Base-by-base conservation (phyloP, 2,888 invertebrate genomes). In the Physocephala rufipes region DNA sequence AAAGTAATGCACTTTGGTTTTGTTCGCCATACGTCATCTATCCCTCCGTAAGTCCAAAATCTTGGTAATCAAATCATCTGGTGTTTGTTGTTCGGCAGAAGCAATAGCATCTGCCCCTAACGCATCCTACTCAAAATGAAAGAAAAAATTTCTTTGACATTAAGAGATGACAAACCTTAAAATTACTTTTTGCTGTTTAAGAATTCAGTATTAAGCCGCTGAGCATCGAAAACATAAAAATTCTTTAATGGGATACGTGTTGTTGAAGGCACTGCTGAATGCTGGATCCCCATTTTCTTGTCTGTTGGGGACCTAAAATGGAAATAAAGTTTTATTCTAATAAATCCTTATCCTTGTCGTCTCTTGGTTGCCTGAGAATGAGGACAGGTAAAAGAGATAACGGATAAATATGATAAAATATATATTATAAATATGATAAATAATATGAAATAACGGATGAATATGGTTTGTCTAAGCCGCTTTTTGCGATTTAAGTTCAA, bases 111-210 rank as follows among this genome's bases (percentile, higher is more conserved):
- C 36, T 21, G 21, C 58, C 64, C 67, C 47, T 62, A 67, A 45
- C 69, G 55, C 21, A 59, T 55, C 78, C 80, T 80, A 79, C 79
- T 76, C 79, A 80, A 83, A 81, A 79, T 77, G 78, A 81, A 79
- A 83, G 81, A 84, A 82, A 83, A 84, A 83, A 83, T 83, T 84
- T 83, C 82, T 82, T 84, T 82, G 83, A 83, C 82, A 83, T 83
- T 84, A 82, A 84, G 84, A 84, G 82, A 83, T 79, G 84, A 84
- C 84, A 84, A 84, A 83, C 83, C 83, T 83, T 82, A 82, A 83
- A 83, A 83, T 83, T 81, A 84, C 83, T 68, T 61, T 59, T 59
- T 67, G 43, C 45, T 59, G 47, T 58, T 67, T 67, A 67, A 67
- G 58, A 58, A 67, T 67, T 43, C 67, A 67, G 67, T 43, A 21